Base-by-base conservation (phyloP, 2,113 vertebrate genomes). In the Poeciliopsis retropinna region DNA sequence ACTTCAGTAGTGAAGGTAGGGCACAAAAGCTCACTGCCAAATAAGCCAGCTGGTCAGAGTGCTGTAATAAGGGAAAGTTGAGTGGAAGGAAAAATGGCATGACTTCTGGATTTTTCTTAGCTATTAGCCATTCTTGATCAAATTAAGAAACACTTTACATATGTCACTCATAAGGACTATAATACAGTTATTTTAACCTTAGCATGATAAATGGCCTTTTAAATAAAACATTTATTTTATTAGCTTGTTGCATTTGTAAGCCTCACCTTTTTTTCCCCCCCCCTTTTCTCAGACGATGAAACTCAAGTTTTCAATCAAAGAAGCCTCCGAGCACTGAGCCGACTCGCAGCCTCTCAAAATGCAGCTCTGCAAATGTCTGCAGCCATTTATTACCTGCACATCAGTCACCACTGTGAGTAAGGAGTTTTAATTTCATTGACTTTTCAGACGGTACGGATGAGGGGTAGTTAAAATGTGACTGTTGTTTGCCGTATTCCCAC, bases 361-460 rank as follows among this genome's bases (percentile, higher is more conserved):
- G 19, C 68, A 3, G 85, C 91, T 62, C 86, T 95, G 31, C 95
- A 96, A 72, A 92, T 92, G 80, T 92, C 92, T 22, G 94, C 95
- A 82, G 93, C 95, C 22, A 79, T 94, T 31, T 95, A 91, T 84
- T 95, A 94, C 64, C 78, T 95, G 81, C 92, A 95, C 28, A 88
- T 95, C 85, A 95, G 95, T 77, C 94, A 95, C 74, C 88, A 92
- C 30, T 68, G 95, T 96, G 91, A 95, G 95, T 95, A 77, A 30
- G 64, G 0, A 76, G 73, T 30, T 30, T 73, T 63, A 70, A 60
- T 65, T 47, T 47, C 32, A 34, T 66, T 11, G 37, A 3, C 22
- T 12, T 3, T 29, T 22, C 9, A 47, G 19, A 31, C 14, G 34
- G 1, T 44, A 47, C 2, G 7, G 3, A 60, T 57, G 37, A 51